Evolutionary conservation across 1,140 invertebrate species (phyloP).

Genomic region (Brachystomella parvula): DNA sequence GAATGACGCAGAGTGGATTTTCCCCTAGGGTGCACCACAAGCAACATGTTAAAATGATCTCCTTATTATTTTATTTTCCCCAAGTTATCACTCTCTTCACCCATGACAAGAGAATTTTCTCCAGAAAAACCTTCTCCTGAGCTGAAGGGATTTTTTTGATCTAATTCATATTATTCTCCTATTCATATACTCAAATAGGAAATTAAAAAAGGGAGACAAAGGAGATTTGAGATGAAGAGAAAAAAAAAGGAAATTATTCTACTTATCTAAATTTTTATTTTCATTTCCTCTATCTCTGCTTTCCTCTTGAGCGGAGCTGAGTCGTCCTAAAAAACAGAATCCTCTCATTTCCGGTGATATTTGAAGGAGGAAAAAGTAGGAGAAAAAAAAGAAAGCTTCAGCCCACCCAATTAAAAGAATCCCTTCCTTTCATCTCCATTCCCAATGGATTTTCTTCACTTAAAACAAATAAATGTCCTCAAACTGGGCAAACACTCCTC

Average conservation of each 20-base stretch:
- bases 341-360: constrained; percentile 7
- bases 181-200: too few relatives aligned
- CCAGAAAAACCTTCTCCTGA: too few relatives aligned
- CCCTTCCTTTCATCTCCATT: constrained; percentile 11
- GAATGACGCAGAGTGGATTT: too few relatives aligned
- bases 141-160: too few relatives aligned
- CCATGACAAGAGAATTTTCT: too few relatives aligned
- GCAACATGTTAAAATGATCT: too few relatives aligned
- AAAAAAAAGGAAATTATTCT: constrained; percentile 11
- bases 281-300: constrained; percentile 8
- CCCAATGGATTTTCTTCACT: constrained; percentile 9
- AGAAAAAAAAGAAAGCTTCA: too few relatives aligned
- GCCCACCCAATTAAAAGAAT: constrained; percentile 1
- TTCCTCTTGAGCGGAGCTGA: neutral
- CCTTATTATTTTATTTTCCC: too few relatives aligned
- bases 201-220: constrained; percentile 11
- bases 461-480: constrained; percentile 1
- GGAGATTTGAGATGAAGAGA: neutral
- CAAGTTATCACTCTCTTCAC: too few relatives aligned
- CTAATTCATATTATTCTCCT: too few relatives aligned
- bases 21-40: too few relatives aligned
- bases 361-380: too few relatives aligned
- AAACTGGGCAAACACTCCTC: neutral
- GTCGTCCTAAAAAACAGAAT: neutral
- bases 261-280: neutral